Percentiles rank a stretch among this genome's conserved stretches.
phyloP scores from a whole-genome alignment of 2,113 vertebrate species.

The Gasterosteus aculeatus region DNA sequence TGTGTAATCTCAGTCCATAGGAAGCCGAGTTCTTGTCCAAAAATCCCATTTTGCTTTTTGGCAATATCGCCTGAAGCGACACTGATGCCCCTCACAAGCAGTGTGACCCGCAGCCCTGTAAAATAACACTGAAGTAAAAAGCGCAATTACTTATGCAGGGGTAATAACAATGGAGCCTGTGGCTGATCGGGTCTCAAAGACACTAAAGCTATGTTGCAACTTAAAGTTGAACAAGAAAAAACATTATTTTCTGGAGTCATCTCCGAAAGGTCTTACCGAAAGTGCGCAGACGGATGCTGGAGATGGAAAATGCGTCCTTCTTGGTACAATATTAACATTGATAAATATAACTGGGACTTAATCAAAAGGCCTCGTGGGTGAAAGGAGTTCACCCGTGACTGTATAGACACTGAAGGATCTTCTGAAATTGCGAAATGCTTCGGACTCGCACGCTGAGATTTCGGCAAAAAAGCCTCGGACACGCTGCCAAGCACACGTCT shows the following conservation, averaged over 20 bases:
- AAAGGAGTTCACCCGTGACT: constrained; percentile 2
- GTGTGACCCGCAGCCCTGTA: background rate
- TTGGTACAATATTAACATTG: background rate
- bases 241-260: background rate
- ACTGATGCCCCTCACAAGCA: constrained; percentile 19
- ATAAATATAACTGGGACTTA: constrained; percentile 7
- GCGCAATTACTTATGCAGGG: constrained; percentile 32
- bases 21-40: constrained; percentile 47
- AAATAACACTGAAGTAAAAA: background rate
- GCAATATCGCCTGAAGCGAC: constrained; percentile 25
- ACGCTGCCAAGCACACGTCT: constrained; percentile 41
- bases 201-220: background rate
- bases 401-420: background rate
- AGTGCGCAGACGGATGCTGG: background rate
- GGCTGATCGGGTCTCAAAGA: constrained; percentile 13
- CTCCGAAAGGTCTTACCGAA: background rate
- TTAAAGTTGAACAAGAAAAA: background rate
- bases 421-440: background rate
- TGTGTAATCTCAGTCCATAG: constrained; percentile 64
- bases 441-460: background rate
- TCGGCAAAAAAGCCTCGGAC: background rate
- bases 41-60: constrained; percentile 57
- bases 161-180: constrained; percentile 3
- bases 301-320: background rate
- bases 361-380: background rate